Conservation (phyloP, 2,888 invertebrate species). For the Cephalotes varians region DNA sequence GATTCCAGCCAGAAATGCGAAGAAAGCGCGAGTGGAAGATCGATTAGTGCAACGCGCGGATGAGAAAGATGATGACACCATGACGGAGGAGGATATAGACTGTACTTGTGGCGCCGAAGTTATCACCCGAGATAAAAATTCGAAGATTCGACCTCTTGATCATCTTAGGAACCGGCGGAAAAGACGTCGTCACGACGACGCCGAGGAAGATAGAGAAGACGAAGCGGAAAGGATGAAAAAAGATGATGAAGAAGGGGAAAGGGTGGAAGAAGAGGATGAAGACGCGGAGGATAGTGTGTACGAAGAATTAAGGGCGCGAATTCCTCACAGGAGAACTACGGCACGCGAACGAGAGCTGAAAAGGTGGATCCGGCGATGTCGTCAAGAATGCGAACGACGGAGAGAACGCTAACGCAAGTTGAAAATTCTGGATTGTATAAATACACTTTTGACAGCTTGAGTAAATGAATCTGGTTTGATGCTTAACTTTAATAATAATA, state of each 20-base stretch:
- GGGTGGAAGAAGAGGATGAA: constrained; percentile 1
- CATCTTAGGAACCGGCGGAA: background rate
- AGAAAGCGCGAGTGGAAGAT: background rate
- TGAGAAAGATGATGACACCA: constrained; percentile 24
- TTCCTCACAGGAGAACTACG: background rate
- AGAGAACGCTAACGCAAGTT: constrained; percentile 16
- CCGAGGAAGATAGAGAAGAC: no score
- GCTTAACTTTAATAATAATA: background rate
- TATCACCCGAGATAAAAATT: background rate
- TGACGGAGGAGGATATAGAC: background rate
- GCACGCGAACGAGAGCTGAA: constrained; percentile 65
- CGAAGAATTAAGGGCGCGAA: background rate
- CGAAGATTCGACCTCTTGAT: background rate
- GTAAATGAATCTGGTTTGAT: background rate
- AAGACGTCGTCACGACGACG: no score
- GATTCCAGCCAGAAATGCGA: background rate
- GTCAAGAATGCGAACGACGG: constrained; percentile 63
- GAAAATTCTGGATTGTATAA: background rate
- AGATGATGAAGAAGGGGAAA: background rate
- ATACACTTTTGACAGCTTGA: background rate
- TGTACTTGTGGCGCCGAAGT: constrained; percentile 12
- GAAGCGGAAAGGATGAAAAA: background rate
- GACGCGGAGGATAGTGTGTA: background rate
- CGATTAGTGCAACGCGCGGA: background rate
- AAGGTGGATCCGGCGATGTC: constrained; percentile 72